These are phyloP conservation scores for Lordiphosa stackelbergi DNA, from an alignment of 1,140 invertebrate species.

Conservation along the genomic window DNA sequence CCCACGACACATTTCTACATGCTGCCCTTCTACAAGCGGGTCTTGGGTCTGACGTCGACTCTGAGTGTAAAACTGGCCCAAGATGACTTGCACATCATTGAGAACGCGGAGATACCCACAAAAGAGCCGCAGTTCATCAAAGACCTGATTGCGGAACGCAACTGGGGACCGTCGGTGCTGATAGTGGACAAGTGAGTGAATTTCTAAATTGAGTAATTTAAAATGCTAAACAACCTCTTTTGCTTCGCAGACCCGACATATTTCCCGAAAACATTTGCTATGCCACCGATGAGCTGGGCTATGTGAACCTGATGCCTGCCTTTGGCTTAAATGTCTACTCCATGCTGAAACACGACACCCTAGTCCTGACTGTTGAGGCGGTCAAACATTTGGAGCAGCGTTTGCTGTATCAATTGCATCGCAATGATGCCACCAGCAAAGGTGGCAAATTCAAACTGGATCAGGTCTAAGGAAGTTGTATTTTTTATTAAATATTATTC, in stretches of 20 bases:
- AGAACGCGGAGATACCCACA: constrained; percentile 91
- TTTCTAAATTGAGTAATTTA: constrained; percentile 16
- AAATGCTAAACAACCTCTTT: constrained; percentile 17
- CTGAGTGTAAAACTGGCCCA: constrained; percentile 95
- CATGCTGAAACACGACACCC: constrained; percentile 97
- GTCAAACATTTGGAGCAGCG: constrained; percentile 91
- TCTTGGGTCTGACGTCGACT: constrained; percentile 88
- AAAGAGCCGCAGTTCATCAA: constrained; percentile 88
- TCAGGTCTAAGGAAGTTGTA: constrained; percentile 73
- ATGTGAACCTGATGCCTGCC: constrained; percentile 96
- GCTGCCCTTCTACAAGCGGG: constrained; percentile 86
- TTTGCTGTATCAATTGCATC: constrained; percentile 87
- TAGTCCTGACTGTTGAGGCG: constrained; percentile 92
- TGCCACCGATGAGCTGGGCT: constrained; percentile 86
- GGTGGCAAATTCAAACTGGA: constrained; percentile 79
- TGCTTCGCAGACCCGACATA: constrained; percentile 83
- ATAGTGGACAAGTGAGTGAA: constrained; percentile 91
- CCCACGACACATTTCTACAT: constrained; percentile 95
- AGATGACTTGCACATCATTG: constrained; percentile 95
- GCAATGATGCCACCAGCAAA: constrained; percentile 79
- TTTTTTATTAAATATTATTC: constrained; percentile 18
- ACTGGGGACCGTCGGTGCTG: constrained; percentile 97
- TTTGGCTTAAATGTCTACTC: constrained; percentile 93
- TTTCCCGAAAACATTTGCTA: constrained; percentile 91
- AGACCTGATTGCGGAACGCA: constrained; percentile 88